A percentile compares a stretch with the other conserved stretches of the same genome.
Conservation (phyloP, 1,140 invertebrate genomes). For the Apis dorsata region DNA sequence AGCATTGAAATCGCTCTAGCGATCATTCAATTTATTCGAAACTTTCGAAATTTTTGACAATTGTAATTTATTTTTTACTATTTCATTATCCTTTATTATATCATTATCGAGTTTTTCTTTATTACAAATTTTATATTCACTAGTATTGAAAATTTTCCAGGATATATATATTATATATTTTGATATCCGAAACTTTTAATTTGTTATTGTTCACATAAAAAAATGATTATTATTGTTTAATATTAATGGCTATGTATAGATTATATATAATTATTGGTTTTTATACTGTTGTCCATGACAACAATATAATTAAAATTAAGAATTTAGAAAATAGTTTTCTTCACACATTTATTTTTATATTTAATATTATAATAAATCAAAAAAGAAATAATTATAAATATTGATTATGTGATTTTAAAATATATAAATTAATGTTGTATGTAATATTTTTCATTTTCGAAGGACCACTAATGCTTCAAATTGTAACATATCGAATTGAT, state of each 20-base stretch:
- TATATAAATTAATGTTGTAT: too few species aligned
- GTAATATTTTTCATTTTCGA: background rate
- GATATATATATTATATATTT: background rate
- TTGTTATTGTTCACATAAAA: too few species aligned
- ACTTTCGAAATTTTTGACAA: background rate
- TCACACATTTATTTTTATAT: background rate
- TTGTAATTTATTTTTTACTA: background rate
- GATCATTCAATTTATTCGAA: background rate
- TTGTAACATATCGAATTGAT: background rate
- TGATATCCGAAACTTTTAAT: background rate
- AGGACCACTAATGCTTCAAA: background rate
- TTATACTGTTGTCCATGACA: too few species aligned
- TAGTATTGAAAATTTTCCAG: background rate
- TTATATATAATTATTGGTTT: too few species aligned
- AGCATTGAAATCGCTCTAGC: background rate
- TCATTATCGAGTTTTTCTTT: background rate
- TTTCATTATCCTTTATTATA: background rate
- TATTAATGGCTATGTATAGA: too few species aligned
- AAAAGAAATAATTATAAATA: background rate
- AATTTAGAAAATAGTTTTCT: background rate
- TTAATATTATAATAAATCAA: background rate
- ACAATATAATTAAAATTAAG: background rate
- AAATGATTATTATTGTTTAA: too few species aligned
- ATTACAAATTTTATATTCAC: too few species aligned
- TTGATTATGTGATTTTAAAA: background rate